Evolutionary conservation across 2,888 invertebrate genomes (phyloP).

Genomic region (Allacma fusca): DNA sequence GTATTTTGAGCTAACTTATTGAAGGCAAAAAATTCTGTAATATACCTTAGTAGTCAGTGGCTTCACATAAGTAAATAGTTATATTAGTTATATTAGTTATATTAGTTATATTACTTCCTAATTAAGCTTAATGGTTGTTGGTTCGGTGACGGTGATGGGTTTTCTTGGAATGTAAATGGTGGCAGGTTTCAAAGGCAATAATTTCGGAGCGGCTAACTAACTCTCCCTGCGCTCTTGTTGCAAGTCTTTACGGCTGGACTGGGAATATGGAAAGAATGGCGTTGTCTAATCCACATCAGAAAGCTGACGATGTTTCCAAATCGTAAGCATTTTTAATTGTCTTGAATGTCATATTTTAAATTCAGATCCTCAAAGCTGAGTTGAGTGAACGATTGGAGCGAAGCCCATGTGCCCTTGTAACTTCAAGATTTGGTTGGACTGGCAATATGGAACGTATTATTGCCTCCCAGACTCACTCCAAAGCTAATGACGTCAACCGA

Average conservation of each 20-base stretch:
- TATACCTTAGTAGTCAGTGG: too few species aligned
- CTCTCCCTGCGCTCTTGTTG: conserved; percentile 96
- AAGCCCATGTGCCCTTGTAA: conserved; percentile 71
- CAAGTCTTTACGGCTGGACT: conserved; percentile 97
- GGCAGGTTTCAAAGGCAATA: conserved; percentile 76
- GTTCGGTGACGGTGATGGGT: conserved; percentile 36
- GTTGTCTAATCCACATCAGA: conserved; percentile 94
- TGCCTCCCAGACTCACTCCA: conserved; percentile 70
- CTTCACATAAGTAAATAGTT: too few species aligned
- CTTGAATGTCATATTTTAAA: conserved; percentile 33
- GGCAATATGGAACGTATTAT: conserved; percentile 74
- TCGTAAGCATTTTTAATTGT: conserved; percentile 65
- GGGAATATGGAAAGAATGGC: conserved; percentile 99
- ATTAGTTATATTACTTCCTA: too few species aligned
- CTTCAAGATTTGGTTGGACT: conserved; percentile 71
- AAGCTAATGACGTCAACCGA: conserved; percentile 68
- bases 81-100: too few species aligned
- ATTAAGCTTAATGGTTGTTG: too few species aligned
- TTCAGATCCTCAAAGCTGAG: conserved; percentile 68
- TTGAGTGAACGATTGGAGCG: conserved; percentile 69
- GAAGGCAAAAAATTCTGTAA: too few species aligned
- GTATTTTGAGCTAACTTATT: too few species aligned
- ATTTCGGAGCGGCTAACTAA: conserved; percentile 87
- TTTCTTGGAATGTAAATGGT: conserved; percentile 35
- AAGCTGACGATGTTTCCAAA: conserved; percentile 89